phyloP scores from a whole-genome alignment of 2,113 vertebrate species.

The Danio rerio region DNA sequence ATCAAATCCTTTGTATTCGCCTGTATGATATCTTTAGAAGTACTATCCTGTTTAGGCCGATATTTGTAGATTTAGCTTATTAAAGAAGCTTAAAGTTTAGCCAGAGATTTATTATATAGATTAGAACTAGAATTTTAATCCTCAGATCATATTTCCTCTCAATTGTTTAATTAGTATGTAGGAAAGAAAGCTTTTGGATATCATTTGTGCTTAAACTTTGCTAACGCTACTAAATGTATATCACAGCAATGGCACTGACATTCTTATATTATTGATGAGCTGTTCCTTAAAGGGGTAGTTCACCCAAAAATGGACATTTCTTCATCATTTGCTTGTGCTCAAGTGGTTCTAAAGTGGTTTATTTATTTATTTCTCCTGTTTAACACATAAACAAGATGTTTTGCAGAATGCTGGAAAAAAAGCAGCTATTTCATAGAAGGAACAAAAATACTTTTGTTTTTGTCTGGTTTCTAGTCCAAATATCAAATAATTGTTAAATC shows the following conservation, averaged over 20 bases:
- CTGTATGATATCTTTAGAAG: constrained; percentile 21
- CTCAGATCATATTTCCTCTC: not conserved
- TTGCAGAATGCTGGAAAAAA: no score
- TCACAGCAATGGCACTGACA: not conserved
- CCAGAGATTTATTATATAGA: not conserved
- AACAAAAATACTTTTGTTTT: no score
- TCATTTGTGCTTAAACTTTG: not conserved
- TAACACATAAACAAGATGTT: no score
- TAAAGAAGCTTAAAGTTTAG: not conserved
- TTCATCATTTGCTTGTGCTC: no score
- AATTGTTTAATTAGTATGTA: not conserved
- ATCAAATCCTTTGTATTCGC: constrained; percentile 60
- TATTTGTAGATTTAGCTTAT: not conserved
- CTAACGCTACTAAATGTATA: not conserved
- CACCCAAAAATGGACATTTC: no score
- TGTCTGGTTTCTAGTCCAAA: no score
- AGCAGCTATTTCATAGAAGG: no score
- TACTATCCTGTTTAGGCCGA: not conserved
- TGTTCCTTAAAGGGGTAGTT: not conserved
- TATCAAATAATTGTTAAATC: no score
- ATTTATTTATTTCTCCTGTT: no score
- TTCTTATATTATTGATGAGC: not conserved
- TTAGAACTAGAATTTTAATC: not conserved
- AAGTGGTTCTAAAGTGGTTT: no score
- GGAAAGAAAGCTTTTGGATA: not conserved